Base-by-base conservation (phyloP, 2,797 vertebrate species). In the Paedocypris micromegethes region DNA sequence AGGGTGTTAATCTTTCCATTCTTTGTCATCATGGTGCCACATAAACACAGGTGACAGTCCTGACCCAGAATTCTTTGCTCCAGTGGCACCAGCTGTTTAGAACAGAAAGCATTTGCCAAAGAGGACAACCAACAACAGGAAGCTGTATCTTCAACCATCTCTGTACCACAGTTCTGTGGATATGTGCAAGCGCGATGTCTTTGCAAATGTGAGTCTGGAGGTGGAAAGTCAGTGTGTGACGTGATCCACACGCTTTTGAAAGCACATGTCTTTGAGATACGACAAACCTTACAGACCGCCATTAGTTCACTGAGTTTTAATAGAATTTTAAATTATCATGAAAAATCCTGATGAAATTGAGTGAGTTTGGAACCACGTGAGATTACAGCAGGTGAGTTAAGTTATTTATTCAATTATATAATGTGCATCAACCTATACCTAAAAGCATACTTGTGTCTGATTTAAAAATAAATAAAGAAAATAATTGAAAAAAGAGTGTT, bases 121-220 rank as follows among this genome's bases (percentile, higher is more conserved):
- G 72, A 59, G 54, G 80, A 58, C 72, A 58, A 82, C 72, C 83
- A 91, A 89, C 88, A 87, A 88, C 89, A 88, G 89, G 88, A 91
- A 91, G 77, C 84, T 73, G 79, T 82, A 80, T 78, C 79, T 76
- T 79, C 75, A 3, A 75, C 73, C 80, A 72, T 74, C 73, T 70
- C 76, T 76, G 57, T 67, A 77, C 61, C 51, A 8, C 64, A 57
- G 65, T 55, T 61, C 65, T 70, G 67, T 68, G 77, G 52, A 49
- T 45, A 43, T 44, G 56, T 39, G 58, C 23, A 44, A 37, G 52
- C 44, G 54, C 44, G 60, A 56, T 50, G 52, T n/a, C 4, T 70
- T 57, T 9, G 38, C 23, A 64, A 44, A 63, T 46, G 37, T 57
- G 59, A 39, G 3, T 49, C 9, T 9, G 46, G n/a, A 66, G 45